phyloP scores from a whole-genome alignment of 2,113 vertebrate species.

The Pseudorasbora parva region DNA sequence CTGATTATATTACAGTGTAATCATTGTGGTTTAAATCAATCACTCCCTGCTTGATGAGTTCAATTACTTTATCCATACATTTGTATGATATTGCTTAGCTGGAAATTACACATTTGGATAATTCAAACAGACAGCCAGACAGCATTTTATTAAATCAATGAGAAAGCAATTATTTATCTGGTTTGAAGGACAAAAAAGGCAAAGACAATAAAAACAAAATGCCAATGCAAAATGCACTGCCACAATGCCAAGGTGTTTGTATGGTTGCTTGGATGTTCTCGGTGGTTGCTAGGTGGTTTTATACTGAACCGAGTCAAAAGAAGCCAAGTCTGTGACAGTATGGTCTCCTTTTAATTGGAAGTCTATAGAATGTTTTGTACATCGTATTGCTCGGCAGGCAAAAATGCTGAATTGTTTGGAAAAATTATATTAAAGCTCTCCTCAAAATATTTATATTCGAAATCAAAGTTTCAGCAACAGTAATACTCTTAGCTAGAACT shows the following conservation, averaged over 20 bases:
- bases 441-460: not conserved
- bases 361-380: not conserved
- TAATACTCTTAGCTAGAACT: not conserved
- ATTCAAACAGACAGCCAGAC: constrained; percentile 27
- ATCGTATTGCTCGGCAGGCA: not conserved
- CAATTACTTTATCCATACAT: constrained; percentile 49
- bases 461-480: not conserved
- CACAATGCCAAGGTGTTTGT: not conserved
- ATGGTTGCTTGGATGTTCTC: not conserved
- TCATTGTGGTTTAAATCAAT: constrained; percentile 46
- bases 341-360: not conserved
- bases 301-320: not conserved
- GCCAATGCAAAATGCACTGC: not conserved
- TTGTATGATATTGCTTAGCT: constrained; percentile 47
- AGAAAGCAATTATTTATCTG: not conserved
- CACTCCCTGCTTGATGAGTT: constrained; percentile 46
- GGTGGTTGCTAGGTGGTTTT: not conserved
- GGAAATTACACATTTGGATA: constrained; percentile 47
- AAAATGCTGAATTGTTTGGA: not conserved
- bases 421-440: not conserved
- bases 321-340: not conserved
- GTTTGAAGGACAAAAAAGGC: constrained; percentile 17
- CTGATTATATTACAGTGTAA: constrained; percentile 51
- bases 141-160: constrained; percentile 28
- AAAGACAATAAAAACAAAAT: not conserved